Percentiles rank a stretch among this genome's conserved stretches.
Conservation (phyloP, 2,113 vertebrate species). For the Edolisoma coerulescens region DNA sequence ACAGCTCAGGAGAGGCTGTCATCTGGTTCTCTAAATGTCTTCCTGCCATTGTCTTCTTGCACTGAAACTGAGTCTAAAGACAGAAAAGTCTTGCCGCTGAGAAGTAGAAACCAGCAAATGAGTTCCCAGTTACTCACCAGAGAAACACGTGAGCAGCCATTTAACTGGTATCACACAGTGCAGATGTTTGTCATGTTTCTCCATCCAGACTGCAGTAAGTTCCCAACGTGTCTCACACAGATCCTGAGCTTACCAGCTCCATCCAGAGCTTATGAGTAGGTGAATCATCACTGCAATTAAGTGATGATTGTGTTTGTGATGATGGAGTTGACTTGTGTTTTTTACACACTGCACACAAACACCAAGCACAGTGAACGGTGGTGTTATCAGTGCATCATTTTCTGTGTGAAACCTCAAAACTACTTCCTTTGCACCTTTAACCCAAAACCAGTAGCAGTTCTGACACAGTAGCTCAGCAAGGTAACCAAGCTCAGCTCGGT, state of each 20-base stretch:
- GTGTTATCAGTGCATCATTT: not conserved
- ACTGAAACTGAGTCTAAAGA: not conserved
- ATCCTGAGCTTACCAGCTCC: not conserved
- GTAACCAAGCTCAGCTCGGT: not conserved
- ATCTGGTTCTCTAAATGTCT: not conserved
- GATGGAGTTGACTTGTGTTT: not conserved
- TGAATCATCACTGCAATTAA: not conserved
- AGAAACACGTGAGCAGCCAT: not conserved
- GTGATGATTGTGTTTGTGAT: not conserved
- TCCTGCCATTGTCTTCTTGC: not conserved
- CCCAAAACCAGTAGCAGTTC: not conserved
- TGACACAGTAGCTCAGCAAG: not conserved
- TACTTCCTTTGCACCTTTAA: not conserved
- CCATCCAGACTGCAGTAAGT: not conserved
- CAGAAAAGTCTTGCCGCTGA: not conserved
- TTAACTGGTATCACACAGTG: not conserved
- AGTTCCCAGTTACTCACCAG: not conserved
- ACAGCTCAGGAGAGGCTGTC: not conserved
- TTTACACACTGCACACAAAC: not conserved
- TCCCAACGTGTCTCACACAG: fast-evolving
- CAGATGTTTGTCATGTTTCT: not conserved
- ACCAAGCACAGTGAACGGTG: not conserved
- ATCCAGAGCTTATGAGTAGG: not conserved
- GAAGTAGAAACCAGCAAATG: not conserved
- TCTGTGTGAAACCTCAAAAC: not conserved